Evolutionary conservation across 2,888 invertebrate genomes (phyloP), one percentile per base, ranked within the genome.

Genomic region (Papilio demoleus): DNA sequence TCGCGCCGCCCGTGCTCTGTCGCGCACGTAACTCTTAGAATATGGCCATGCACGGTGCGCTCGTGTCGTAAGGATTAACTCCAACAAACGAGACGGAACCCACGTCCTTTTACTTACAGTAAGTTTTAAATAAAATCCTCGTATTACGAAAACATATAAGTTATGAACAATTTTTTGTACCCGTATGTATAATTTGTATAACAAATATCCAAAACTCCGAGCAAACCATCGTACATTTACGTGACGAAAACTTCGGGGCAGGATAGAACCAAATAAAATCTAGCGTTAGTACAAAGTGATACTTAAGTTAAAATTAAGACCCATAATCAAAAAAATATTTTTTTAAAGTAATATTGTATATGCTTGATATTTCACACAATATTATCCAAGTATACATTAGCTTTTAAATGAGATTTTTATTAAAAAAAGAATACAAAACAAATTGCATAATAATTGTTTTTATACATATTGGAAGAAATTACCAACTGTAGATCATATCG

Each of bases 1-100:
- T 76, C 70, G 81, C 76, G 73, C 79, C 82, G 78, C 86, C 82
- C 78, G 88, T 76, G 80, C 82, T 88, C 88, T 88, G 85, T 84
- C 81, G 84, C 85, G 83, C 83, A 79, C 75, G 78, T 77, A 81
- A 81, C 79, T 80, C 86, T 88, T 84, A 84, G 79, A 80, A 78
- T 77, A 65, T 74, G 72, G 74, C 70, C 42, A 31, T 56, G 53
- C 61, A 56, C 67, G 61, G 31, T 61, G 67, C 67, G 62, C 61
- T 61, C 67, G 67, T 40, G 40, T 62, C 56, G 62, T 62, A 45
- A 36, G 40, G 5, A 36, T 62, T 36, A 34, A 50, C 42, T 67
- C 67, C 61, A 67, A 62, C 62, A 62, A 45, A 56, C 67, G 67
- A 61, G 67, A 45, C 67, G 31, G 11, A 31, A 67, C 56, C 67